Evolutionary conservation across 2,797 vertebrate genomes (phyloP).

Genomic region (Catamblyrhynchus diadema): DNA sequence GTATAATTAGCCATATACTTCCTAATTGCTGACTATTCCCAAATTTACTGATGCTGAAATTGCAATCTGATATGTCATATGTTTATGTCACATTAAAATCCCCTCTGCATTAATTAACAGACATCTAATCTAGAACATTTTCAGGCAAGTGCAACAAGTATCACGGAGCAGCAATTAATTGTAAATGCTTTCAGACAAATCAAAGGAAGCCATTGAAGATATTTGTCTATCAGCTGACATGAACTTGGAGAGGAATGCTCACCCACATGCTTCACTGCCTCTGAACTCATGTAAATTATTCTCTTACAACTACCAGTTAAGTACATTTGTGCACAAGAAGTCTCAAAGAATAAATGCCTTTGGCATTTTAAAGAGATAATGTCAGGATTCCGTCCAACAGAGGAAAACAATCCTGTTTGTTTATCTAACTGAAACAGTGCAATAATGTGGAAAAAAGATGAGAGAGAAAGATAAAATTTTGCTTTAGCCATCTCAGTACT

Average conservation of each 20-base stretch:
- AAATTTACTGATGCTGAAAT: background rate
- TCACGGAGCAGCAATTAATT: background rate
- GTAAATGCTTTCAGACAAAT: background rate
- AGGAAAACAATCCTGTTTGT: background rate
- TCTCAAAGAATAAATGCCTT: background rate
- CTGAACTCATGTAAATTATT: background rate
- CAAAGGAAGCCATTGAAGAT: background rate
- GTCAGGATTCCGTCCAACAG: background rate
- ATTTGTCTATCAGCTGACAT: background rate
- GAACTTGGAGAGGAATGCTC: background rate
- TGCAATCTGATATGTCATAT: background rate
- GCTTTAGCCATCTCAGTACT: background rate
- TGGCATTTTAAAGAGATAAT: slow-evolving; percentile 10
- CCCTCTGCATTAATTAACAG: background rate
- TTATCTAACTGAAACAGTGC: background rate
- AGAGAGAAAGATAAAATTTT: background rate
- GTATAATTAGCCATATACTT: background rate
- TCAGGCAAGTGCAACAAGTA: background rate
- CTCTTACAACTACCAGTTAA: background rate
- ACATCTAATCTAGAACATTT: background rate
- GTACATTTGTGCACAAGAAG: background rate
- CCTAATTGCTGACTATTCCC: background rate
- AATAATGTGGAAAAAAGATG: background rate
- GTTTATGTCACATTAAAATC: background rate
- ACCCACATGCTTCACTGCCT: background rate